phyloP scores from a whole-genome alignment of 2,888 invertebrate genomes.

The Galeruca laticollis region DNA sequence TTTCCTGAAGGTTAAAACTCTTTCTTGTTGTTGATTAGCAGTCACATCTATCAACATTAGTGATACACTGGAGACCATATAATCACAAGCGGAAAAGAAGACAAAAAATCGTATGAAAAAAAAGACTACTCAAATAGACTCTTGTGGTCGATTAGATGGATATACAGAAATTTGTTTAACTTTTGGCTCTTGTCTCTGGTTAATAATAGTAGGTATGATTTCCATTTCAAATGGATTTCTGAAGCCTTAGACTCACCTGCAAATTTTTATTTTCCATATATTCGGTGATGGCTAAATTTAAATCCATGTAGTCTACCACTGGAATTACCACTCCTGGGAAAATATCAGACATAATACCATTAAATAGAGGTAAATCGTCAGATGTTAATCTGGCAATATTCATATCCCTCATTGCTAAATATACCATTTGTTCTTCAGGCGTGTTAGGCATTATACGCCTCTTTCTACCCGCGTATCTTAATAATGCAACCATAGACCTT shows the following conservation, averaged over 20 bases:
- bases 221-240: too few species aligned
- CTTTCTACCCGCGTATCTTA: conserved; percentile 88
- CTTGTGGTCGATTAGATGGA: too few species aligned
- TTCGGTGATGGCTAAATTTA: conserved; percentile 76
- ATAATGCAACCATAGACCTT: conserved; percentile 86
- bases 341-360: conserved; percentile 87
- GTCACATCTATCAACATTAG: too few species aligned
- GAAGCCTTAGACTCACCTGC: conserved; percentile 43
- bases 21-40: too few species aligned
- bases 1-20: too few species aligned
- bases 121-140: too few species aligned
- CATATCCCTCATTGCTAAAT: conserved; percentile 91
- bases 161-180: too few species aligned
- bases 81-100: too few species aligned
- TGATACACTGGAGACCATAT: too few species aligned
- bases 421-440: conserved; percentile 81
- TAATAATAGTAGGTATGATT: too few species aligned
- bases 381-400: conserved; percentile 84
- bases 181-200: too few species aligned
- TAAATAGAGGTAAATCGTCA: conserved; percentile 87
- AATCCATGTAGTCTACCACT: conserved; percentile 81
- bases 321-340: conserved; percentile 85
- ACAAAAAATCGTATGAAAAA: too few species aligned
- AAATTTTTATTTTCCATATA: conserved; percentile 69
- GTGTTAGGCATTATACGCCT: conserved; percentile 76